Evolutionary conservation across 2,797 vertebrate species (phyloP).

Genomic region (Synanceia verrucosa): DNA sequence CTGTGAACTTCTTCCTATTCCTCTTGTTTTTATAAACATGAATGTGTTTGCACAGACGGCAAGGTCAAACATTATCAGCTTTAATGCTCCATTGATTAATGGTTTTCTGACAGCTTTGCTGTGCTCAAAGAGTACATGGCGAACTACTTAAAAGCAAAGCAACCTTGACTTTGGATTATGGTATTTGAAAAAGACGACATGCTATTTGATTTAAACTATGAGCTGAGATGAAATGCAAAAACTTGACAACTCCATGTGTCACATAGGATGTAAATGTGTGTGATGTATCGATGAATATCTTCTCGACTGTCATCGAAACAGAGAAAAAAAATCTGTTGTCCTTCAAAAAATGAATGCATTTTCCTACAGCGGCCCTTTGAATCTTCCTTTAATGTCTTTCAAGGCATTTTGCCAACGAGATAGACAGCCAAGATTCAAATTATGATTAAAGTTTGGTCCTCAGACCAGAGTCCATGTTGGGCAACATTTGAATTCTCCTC

Average conservation of each 20-base stretch:
- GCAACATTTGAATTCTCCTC: constrained; percentile 11
- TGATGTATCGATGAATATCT: neutral
- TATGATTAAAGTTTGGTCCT: constrained; percentile 41
- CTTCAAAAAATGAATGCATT: neutral
- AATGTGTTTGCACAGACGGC: neutral
- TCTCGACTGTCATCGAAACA: neutral
- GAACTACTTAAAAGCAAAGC: constrained; percentile 3
- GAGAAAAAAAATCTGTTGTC: neutral
- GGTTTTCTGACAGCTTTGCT: neutral
- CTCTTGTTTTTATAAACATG: neutral
- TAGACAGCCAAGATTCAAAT: constrained; percentile 42
- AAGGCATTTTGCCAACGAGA: constrained; percentile 47
- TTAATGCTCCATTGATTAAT: neutral
- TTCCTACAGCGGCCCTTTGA: neutral
- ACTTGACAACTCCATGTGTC: neutral
- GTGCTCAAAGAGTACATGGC: neutral
- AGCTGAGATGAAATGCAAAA: neutral
- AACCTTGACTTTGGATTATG: neutral
- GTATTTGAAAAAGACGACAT: constrained; percentile 20
- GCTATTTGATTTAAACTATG: neutral
- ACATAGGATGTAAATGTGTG: neutral
- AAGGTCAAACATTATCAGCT: neutral
- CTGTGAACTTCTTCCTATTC: neutral
- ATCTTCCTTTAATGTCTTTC: constrained; percentile 33
- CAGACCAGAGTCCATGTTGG: constrained; percentile 4